A percentile compares a stretch with the other conserved stretches of the same genome.
These are phyloP conservation scores for Cancer borealis DNA, from an alignment of 2,888 invertebrate species.

Conservation along the genomic window DNA sequence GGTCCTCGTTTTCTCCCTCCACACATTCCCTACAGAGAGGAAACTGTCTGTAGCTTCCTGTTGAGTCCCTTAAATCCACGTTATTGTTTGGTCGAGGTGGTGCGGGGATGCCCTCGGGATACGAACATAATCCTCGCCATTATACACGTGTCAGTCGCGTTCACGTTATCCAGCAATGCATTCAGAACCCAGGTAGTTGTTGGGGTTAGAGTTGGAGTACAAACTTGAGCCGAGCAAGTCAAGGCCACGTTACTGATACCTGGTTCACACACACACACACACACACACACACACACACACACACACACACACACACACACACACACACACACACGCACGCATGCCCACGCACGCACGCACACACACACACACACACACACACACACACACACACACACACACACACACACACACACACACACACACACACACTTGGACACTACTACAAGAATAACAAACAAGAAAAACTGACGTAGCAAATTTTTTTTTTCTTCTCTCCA, in stretches of 20 bases:
- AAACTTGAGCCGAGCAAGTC: no score
- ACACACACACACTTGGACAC: background rate
- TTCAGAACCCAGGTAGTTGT: background rate
- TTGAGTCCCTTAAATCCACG: background rate
- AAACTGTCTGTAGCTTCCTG: no score
- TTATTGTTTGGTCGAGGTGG: background rate
- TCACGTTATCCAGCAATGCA: background rate
- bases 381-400: constrained; percentile 34
- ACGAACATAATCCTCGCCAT: background rate
- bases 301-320: background rate
- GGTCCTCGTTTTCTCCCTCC: background rate
- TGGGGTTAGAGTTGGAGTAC: background rate
- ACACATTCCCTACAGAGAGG: background rate
- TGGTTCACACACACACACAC: constrained; percentile 6
- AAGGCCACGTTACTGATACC: background rate
- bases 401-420: constrained; percentile 5
- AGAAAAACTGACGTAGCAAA: background rate
- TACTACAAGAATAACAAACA: background rate
- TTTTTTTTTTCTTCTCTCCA: background rate
- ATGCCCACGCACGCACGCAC: background rate
- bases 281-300: no score
- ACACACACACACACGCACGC: no score
- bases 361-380: background rate
- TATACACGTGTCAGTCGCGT: background rate
- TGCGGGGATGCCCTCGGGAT: background rate